These are phyloP conservation scores for Pangasianodon gigas DNA, from an alignment of 2,113 vertebrate species.

Conservation along the genomic window DNA sequence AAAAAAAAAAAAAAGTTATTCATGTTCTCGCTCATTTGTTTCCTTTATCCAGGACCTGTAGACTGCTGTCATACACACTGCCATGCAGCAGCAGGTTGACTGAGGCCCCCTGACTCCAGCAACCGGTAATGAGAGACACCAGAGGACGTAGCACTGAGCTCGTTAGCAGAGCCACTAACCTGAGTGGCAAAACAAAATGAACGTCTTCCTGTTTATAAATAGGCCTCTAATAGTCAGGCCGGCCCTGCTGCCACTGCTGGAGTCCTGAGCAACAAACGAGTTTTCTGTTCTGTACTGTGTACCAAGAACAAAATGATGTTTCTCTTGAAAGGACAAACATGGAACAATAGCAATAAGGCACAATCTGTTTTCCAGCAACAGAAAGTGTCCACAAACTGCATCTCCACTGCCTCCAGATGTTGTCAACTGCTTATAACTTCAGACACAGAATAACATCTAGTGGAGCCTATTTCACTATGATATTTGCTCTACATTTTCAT, in stretches of 20 bases:
- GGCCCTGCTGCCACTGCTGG: conserved; percentile 50
- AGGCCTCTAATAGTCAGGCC: conserved; percentile 62
- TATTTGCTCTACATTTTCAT: background rate
- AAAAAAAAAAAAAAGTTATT: conserved; percentile 22
- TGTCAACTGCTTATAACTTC: background rate
- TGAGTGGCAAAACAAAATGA: conserved; percentile 53
- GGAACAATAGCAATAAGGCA: background rate
- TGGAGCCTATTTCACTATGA: background rate
- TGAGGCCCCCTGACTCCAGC: conserved; percentile 33
- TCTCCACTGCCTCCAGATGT: background rate
- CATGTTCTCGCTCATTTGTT: background rate
- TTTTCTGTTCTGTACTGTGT: background rate
- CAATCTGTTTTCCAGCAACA: background rate
- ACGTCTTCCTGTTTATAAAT: conserved; percentile 69
- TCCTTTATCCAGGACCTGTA: background rate
- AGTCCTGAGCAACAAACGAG: conserved; percentile 9
- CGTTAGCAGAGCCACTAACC: conserved; percentile 68
- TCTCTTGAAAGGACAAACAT: background rate
- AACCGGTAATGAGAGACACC: conserved; percentile 50
- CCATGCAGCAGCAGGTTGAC: conserved; percentile 32
- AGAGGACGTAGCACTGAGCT: conserved; percentile 56
- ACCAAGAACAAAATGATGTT: conserved; percentile 5
- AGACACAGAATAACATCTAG: background rate
- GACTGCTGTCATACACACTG: conserved; percentile 4
- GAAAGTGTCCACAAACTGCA: background rate